Conservation (phyloP, 2,113 vertebrate species). For the Rhadina sibilatrix region DNA sequence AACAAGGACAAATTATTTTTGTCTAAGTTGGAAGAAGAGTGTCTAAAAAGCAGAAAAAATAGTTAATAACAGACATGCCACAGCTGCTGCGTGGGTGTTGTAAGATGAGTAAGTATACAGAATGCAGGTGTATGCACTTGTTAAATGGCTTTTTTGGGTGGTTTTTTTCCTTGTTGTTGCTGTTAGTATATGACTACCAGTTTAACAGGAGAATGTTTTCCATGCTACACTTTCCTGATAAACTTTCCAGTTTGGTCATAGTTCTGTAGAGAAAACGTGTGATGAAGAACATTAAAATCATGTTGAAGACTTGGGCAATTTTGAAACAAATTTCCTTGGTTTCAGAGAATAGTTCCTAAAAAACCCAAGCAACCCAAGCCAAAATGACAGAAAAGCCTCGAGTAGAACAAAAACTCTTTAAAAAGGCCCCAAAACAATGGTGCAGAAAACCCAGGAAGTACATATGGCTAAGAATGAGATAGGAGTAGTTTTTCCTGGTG, state of each 20-base stretch:
- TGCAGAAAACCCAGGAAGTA: not conserved
- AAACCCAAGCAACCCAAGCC: not conserved
- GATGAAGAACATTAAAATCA: not conserved
- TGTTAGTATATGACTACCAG: not conserved
- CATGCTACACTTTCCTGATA: not conserved
- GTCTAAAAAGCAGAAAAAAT: not conserved
- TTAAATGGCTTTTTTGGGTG: not conserved
- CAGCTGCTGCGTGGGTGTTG: constrained; percentile 16
- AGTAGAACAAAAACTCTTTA: not conserved
- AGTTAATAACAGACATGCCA: not conserved
- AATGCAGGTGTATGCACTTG: not conserved
- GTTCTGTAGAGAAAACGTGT: not conserved
- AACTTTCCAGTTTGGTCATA: not conserved
- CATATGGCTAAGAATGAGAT: not conserved
- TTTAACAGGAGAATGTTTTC: not conserved
- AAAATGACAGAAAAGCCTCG: not conserved
- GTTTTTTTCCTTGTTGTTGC: not conserved
- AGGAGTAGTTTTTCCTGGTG: not conserved
- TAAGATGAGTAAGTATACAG: not conserved
- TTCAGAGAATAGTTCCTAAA: not conserved
- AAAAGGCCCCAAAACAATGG: not conserved
- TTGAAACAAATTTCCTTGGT: not conserved
- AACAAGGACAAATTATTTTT: constrained; percentile 41
- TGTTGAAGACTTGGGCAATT: not conserved
- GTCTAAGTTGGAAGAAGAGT: not conserved